A percentile compares a stretch with the other conserved stretches of the same genome.
Evolutionary conservation across 2,113 vertebrate genomes (phyloP).

Genomic region (Eubucco bourcierii): DNA sequence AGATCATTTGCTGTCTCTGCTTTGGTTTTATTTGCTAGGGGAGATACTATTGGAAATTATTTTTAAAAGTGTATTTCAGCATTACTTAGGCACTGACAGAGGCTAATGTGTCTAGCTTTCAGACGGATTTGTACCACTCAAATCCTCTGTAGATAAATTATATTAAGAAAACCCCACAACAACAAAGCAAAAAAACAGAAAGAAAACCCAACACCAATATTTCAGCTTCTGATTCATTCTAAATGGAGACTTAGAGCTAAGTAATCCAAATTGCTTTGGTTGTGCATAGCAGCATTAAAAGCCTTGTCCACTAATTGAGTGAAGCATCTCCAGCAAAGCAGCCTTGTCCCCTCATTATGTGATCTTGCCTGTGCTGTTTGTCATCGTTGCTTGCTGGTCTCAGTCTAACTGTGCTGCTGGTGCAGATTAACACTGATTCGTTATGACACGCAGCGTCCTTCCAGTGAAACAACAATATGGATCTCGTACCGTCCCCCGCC

Average conservation of each 20-base stretch:
- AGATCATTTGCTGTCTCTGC: slow-evolving; percentile 59
- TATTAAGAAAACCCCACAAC: slow-evolving; percentile 36
- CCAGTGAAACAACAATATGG: slow-evolving; percentile 75
- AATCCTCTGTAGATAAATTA: slow-evolving; percentile 81
- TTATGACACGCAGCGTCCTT: slow-evolving; percentile 83
- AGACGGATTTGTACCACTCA: slow-evolving; percentile 88
- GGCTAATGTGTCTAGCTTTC: slow-evolving; percentile 84
- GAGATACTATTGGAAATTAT: slow-evolving; percentile 62
- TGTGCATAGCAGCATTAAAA: slow-evolving; percentile 91
- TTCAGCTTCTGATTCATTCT: slow-evolving; percentile 75
- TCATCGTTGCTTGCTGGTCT: slow-evolving; percentile 75
- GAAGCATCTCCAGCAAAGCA: slow-evolving; percentile 79
- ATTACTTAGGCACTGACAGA: slow-evolving; percentile 65
- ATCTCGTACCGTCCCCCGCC: slow-evolving; percentile 23
- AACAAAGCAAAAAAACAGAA: background rate
- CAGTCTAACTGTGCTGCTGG: slow-evolving; percentile 75
- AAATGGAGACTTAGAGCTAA: slow-evolving; percentile 87
- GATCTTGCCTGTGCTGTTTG: slow-evolving; percentile 83
- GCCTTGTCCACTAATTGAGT: slow-evolving; percentile 94
- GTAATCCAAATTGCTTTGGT: slow-evolving; percentile 91
- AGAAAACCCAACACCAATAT: background rate
- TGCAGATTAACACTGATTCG: slow-evolving; percentile 83
- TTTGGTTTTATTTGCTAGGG: slow-evolving; percentile 56
- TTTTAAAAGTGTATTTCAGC: slow-evolving; percentile 45
- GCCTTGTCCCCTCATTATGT: slow-evolving; percentile 90